Evolutionary conservation across 1,140 invertebrate genomes (phyloP), one percentile per base, ranked within the genome.

Genomic region (Drosophila saltans): DNA sequence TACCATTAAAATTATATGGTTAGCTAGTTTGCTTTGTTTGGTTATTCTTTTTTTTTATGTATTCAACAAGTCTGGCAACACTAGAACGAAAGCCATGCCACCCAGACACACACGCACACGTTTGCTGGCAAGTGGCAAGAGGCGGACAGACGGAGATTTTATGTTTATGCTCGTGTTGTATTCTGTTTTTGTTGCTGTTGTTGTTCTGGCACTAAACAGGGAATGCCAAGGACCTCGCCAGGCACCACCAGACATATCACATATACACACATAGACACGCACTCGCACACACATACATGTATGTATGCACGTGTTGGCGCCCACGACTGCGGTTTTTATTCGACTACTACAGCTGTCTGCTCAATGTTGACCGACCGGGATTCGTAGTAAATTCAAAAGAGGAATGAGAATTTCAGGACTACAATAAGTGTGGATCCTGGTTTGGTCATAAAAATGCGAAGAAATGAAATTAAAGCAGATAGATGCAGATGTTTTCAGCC

Each of bases 401-500:
- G n/a, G 10, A 43, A 40, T n/a, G 69, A 36, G 33, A 36, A 36
- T 36, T 36, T 36, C n/a, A 21, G 56, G 59, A 69, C 33, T 40
- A 30, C 39, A 5, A 55, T 36, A 30, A 45, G 55, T 56, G 55
- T 45, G 57, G 45, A 36, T 58, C 56, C 56, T 63, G 61, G 75
- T 61, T 61, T 59, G 75, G 62, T 59, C 83, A 52, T 82, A 79
- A 78, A 69, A 88, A 79, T 79, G 72, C 61, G 63, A 78, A 74
- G 81, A 78, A 71, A 81, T 81, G 65, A 81, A 77, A 86, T 78
- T 81, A 86, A 72, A 78, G 82, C 68, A 66, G 76, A 57, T 88
- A 82, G 76, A 56, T 83, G 68, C 84, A 88, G 76, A 80, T 82
- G 76, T 33, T 60, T 68, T 88, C 48, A 52, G 43, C 73, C 68